Evolutionary conservation across 2,888 invertebrate species (phyloP), one percentile per base, ranked within the genome.

Genomic region (Tenthredo notha): DNA sequence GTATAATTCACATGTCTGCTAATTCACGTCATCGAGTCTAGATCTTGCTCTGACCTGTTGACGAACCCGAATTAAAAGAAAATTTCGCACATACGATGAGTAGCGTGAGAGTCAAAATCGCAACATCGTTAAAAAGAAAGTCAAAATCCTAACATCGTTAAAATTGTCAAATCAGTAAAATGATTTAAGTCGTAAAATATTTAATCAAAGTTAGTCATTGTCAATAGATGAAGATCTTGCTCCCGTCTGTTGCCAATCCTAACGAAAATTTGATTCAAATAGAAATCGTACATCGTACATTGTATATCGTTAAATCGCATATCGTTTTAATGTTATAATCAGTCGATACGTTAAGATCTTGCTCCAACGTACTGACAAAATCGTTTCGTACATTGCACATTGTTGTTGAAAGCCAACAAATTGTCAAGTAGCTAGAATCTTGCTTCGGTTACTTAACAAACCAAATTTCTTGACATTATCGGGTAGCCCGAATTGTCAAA

Each of bases 191-290:
- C 43, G 21, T 4, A 12, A 65, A 65, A 65, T 65, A 40, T 40
- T 2, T 33, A 33, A 40, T 40, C 5, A 9, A 40, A 74, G 15
- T 43, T n/a, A 10, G 40, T n/a, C 12, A 6, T 58, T 61, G 61
- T 77, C n/a, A 61, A 78, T 61, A 61, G 77, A 77, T 77, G 77
- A 2, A 77, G 77, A 77, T 77, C 77, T 77, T 77, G 77, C 77
- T 78, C 78, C 40, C 40, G 40, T 58, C 40, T 78, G 40, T 61
- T 40, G 40, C 21, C 40, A 37, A 21, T 7, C n/a, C 40, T 1
- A 5, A 78, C 33, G 18, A 9, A 72, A 18, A 29, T 29, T 29
- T 29, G 29, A 29, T 29, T 29, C 1, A 33, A 2, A 4, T 2
- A 33, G 5, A 33, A 40, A 78, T 37, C 4, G 37, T 9, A 2